Conservation (phyloP, 2,888 invertebrate genomes). For the Agrotis puta region DNA sequence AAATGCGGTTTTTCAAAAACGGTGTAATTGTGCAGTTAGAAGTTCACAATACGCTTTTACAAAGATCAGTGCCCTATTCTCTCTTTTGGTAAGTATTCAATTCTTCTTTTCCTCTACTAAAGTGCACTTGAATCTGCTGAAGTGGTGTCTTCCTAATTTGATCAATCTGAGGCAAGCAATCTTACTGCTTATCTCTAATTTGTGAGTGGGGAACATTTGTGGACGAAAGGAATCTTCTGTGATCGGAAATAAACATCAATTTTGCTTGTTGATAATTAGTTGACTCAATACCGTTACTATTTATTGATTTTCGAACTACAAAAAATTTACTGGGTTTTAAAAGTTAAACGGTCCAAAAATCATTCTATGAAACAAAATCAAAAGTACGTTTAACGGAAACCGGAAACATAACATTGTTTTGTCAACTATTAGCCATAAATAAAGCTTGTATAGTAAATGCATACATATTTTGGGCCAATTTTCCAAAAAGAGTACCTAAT, state of each 20-base stretch:
- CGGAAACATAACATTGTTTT: not conserved
- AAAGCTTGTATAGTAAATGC: too few relatives aligned
- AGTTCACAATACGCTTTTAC: conserved; percentile 23
- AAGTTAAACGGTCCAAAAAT: too few relatives aligned
- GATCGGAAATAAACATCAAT: conserved; percentile 11
- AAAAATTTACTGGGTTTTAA: too few relatives aligned
- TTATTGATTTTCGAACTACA: too few relatives aligned
- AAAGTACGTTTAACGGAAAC: too few relatives aligned
- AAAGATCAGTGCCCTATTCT: conserved; percentile 8
- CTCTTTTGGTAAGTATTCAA: conserved; percentile 29
- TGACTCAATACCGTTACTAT: too few relatives aligned
- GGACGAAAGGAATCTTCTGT: conserved; percentile 20
- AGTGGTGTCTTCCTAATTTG: conserved; percentile 49
- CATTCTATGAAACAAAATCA: too few relatives aligned
- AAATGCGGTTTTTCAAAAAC: not conserved
- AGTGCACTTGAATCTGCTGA: conserved; percentile 41
- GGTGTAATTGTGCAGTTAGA: not conserved
- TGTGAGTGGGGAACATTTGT: conserved; percentile 32
- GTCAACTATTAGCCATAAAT: not conserved
- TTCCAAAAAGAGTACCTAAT: too few relatives aligned
- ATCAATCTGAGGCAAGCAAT: conserved; percentile 40
- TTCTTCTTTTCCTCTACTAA: conserved; percentile 13
- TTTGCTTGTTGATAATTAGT: not conserved
- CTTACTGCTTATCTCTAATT: conserved; percentile 45
- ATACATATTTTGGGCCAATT: too few relatives aligned